Evolutionary conservation across 2,888 invertebrate genomes (phyloP).

Genomic region (Lithophane socia): DNA sequence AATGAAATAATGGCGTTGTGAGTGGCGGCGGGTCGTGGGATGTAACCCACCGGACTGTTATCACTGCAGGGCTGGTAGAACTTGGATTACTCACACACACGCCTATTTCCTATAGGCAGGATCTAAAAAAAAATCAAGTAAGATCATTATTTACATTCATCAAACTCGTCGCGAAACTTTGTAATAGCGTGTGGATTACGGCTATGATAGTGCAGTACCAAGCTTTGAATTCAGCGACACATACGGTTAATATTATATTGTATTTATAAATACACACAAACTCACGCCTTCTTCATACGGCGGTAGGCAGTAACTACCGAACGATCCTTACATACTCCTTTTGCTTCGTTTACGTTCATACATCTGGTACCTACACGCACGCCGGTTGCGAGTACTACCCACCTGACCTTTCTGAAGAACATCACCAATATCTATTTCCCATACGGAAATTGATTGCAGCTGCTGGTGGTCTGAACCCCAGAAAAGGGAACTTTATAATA

Average conservation of each 20-base stretch:
- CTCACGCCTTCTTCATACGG: no score
- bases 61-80: slow-evolving; percentile 40
- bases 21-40: slow-evolving; percentile 70
- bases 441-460: background rate
- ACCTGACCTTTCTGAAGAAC: no score
- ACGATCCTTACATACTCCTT: no score
- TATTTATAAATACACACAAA: no score
- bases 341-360: no score
- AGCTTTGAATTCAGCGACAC: background rate
- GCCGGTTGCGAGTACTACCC: no score
- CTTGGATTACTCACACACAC: background rate
- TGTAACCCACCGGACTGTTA: slow-evolving; percentile 51
- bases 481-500: background rate
- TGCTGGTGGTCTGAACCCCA: background rate
- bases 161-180: background rate
- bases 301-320: no score
- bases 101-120: background rate
- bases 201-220: background rate
- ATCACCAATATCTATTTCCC: background rate
- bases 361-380: no score
- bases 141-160: background rate
- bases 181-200: background rate
- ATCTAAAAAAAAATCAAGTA: background rate
- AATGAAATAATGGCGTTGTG: slow-evolving; percentile 70
- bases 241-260: background rate